Conservation (phyloP, 1,140 invertebrate genomes). For the Listronotus bonariensis region DNA sequence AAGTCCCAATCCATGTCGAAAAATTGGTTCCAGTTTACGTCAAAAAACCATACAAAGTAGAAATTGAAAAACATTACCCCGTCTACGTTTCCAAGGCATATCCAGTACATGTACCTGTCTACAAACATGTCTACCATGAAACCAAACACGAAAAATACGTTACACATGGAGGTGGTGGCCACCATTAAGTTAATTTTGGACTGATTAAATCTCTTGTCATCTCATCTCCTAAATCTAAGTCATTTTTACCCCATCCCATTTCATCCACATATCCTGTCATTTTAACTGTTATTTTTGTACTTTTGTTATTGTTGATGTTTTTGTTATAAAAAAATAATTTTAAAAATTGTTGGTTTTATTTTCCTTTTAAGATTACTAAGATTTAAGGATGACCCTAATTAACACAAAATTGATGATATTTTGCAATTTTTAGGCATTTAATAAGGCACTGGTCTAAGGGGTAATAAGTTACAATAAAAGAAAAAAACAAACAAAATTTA, state of each 20-base stretch:
- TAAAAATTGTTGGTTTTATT: neutral
- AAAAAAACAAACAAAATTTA: too few species aligned
- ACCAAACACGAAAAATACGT: slow-evolving; percentile 42
- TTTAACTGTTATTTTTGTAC: neutral
- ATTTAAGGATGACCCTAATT: too few species aligned
- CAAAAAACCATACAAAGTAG: slow-evolving; percentile 77
- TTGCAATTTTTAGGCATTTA: too few species aligned
- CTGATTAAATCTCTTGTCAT: slow-evolving; percentile 1
- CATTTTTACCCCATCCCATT: slow-evolving; percentile 4
- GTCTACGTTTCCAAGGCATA: slow-evolving; percentile 75
- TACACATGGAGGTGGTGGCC: slow-evolving; percentile 37
- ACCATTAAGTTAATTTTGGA: slow-evolving; percentile 36
- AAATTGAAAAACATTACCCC: slow-evolving; percentile 76
- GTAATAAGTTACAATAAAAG: too few species aligned
- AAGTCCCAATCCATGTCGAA: slow-evolving; percentile 75
- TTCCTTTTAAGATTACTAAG: neutral
- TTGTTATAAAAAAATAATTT: slow-evolving; percentile 15
- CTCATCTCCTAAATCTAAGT: slow-evolving; percentile 5
- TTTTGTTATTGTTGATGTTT: slow-evolving; percentile 26
- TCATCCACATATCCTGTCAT: slow-evolving; percentile 2
- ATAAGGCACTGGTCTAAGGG: too few species aligned
- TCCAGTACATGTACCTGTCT: slow-evolving; percentile 78
- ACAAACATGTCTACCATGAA: slow-evolving; percentile 74
- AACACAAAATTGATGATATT: too few species aligned
- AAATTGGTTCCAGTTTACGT: slow-evolving; percentile 76